These are phyloP conservation scores for Copsychus sechellarum DNA, from an alignment of 2,113 vertebrate species.

Conservation along the genomic window DNA sequence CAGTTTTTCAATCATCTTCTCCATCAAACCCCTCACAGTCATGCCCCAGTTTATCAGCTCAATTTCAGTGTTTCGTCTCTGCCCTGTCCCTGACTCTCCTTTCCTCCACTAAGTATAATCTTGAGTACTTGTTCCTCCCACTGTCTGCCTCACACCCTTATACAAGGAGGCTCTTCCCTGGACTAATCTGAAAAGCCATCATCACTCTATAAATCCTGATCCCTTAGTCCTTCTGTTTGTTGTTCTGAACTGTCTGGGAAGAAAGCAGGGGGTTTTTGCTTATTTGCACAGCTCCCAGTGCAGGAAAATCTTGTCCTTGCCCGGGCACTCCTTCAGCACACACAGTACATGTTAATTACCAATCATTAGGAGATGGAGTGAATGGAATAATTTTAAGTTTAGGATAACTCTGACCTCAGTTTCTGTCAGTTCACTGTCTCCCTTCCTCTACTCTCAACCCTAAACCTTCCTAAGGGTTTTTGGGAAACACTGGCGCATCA, in stretches of 20 bases:
- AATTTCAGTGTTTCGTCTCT: neutral
- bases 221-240: neutral
- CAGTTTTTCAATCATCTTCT: neutral
- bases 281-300: neutral
- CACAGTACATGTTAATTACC: neutral
- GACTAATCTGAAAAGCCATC: neutral
- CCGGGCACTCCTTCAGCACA: neutral
- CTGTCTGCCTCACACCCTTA: neutral
- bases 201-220: neutral
- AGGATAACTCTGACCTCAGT: neutral
- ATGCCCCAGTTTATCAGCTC: neutral
- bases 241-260: neutral
- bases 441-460: neutral
- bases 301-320: neutral
- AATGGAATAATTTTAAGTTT: neutral
- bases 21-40: neutral
- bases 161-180: neutral
- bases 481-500: neutral
- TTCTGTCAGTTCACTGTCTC: neutral
- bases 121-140: neutral
- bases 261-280: fast-evolving
- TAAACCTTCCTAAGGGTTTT: neutral
- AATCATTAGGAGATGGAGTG: neutral
- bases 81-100: neutral
- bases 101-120: neutral